Percentiles rank a stretch among this genome's conserved stretches.
These are phyloP conservation scores for Brachionichthys hirsutus DNA, from an alignment of 2,113 vertebrate genomes.

Conservation along the genomic window DNA sequence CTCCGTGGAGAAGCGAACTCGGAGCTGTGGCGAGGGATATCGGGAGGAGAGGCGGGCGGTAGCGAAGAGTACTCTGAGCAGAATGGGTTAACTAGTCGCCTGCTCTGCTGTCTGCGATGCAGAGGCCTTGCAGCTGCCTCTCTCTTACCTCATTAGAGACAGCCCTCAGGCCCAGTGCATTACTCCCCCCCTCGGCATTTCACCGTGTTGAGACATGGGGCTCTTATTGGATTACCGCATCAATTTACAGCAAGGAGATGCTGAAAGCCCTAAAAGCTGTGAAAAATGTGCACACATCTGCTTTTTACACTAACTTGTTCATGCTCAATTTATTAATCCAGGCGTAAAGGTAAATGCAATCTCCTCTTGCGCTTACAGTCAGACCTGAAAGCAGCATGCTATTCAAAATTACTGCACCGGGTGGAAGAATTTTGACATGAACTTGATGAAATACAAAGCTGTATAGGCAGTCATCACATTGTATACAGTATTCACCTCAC, in stretches of 20 bases:
- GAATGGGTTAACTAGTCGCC: slow-evolving; percentile 60
- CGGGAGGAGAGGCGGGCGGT: slow-evolving; percentile 18
- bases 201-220: slow-evolving; percentile 38
- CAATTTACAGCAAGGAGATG: slow-evolving; percentile 34
- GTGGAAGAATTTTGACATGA: too few relatives aligned
- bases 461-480: too few relatives aligned
- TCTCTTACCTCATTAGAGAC: slow-evolving; percentile 67
- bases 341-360: slow-evolving; percentile 6
- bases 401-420: too few relatives aligned
- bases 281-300: slow-evolving; percentile 29
- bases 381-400: background rate
- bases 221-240: slow-evolving; percentile 57
- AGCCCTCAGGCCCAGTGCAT: slow-evolving; percentile 41
- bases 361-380: background rate
- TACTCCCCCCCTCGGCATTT: slow-evolving; percentile 51
- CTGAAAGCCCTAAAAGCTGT: slow-evolving; percentile 39
- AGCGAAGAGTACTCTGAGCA: slow-evolving; percentile 19
- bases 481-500: too few relatives aligned
- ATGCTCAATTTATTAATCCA: slow-evolving; percentile 9
- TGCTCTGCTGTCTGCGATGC: slow-evolving; percentile 53
- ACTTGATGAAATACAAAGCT: too few relatives aligned
- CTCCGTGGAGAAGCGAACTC: slow-evolving; percentile 30
- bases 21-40: slow-evolving; percentile 25
- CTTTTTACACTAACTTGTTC: slow-evolving; percentile 22
- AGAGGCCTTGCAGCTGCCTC: slow-evolving; percentile 37